Evolutionary conservation across 2,888 invertebrate genomes (phyloP).

Genomic region (Lasius fuliginosus): DNA sequence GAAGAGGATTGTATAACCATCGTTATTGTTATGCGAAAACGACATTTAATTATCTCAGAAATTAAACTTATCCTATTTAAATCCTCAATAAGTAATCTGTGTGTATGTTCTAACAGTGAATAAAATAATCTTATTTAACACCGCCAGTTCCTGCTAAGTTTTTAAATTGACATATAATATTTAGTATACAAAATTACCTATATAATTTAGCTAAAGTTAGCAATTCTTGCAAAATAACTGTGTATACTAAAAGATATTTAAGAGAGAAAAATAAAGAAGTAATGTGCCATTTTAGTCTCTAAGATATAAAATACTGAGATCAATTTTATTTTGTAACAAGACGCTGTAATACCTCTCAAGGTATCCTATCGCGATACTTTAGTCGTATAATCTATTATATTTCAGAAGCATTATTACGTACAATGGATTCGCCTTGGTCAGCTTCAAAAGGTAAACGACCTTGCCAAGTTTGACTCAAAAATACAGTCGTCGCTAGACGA

Average conservation of each 20-base stretch:
- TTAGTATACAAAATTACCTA: neutral
- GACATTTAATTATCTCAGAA: slow-evolving; percentile 19
- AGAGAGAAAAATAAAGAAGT: neutral
- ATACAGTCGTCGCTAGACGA: slow-evolving; percentile 17
- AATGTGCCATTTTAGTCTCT: neutral
- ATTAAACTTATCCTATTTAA: neutral
- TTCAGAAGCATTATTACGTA: neutral
- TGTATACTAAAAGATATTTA: neutral
- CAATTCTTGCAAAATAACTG: neutral
- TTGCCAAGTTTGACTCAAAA: slow-evolving; percentile 2
- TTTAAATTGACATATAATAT: slow-evolving; percentile 3
- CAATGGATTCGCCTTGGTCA: neutral
- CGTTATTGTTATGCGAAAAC: slow-evolving; percentile 1
- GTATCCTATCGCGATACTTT: neutral
- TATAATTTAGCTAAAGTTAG: neutral
- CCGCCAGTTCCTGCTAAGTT: neutral
- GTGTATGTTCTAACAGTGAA: neutral
- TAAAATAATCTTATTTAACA: neutral
- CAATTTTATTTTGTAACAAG: neutral
- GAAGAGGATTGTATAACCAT: slow-evolving; percentile 2
- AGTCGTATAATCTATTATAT: neutral
- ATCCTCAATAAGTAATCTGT: neutral
- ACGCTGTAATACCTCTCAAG: neutral
- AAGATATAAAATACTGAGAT: neutral
- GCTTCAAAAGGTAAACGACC: slow-evolving; percentile 9